Percentiles rank a stretch among this genome's conserved stretches.
Conservation (phyloP, 2,888 invertebrate genomes). For the Galeruca laticollis region DNA sequence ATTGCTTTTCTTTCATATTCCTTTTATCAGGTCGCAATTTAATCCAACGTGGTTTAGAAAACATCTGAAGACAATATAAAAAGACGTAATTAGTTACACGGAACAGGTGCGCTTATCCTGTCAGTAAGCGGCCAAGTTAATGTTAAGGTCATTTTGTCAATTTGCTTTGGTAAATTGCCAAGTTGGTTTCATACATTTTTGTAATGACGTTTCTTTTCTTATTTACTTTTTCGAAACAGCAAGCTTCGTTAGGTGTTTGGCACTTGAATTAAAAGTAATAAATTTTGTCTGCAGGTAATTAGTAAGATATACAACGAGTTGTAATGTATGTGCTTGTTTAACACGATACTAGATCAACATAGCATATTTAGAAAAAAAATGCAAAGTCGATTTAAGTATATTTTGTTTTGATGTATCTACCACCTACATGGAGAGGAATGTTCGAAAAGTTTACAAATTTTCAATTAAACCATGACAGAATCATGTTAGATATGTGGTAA, state of each 20-base stretch:
- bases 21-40: no score
- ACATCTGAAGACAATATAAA: not conserved
- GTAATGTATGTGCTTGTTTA: conserved; percentile 1
- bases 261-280: not conserved
- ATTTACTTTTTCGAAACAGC: not conserved
- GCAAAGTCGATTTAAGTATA: no score
- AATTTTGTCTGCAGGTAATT: not conserved
- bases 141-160: conserved; percentile 9
- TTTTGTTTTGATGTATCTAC: no score
- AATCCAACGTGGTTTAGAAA: not conserved
- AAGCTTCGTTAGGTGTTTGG: not conserved
- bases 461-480: no score
- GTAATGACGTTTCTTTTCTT: not conserved
- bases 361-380: not conserved
- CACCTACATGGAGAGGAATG: no score
- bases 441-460: no score
- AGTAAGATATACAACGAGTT: not conserved
- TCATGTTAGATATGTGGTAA: no score
- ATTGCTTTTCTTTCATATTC: no score
- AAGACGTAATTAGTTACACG: not conserved
- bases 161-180: conserved; percentile 2
- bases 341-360: not conserved
- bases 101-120: conserved; percentile 1
- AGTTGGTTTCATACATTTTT: not conserved
- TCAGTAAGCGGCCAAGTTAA: not conserved